Evolutionary conservation across 2,113 vertebrate species (phyloP).

Genomic region (Hemichromis elongatus): DNA sequence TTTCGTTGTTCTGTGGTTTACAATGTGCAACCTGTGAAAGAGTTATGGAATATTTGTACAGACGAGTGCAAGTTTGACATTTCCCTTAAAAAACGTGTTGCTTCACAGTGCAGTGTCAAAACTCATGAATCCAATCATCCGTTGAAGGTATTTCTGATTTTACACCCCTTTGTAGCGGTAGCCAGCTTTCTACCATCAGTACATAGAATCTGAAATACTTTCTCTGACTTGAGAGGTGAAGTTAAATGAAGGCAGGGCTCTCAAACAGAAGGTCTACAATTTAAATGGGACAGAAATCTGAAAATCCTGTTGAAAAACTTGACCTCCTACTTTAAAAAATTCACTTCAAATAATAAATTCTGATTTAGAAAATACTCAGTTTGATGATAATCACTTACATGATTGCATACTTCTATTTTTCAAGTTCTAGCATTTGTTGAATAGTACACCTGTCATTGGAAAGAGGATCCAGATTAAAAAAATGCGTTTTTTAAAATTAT

Average conservation of each 20-base stretch:
- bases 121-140: not conserved
- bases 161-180: not conserved
- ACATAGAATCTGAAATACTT: not conserved
- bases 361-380: not conserved
- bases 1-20: not conserved
- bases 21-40: not conserved
- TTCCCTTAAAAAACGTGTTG: not conserved
- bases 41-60: not conserved
- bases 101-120: not conserved
- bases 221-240: not conserved
- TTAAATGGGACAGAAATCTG: not conserved
- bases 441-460: not conserved
- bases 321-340: not conserved
- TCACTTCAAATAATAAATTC: no score
- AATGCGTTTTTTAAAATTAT: fast-evolving
- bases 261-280: not conserved
- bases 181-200: not conserved
- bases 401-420: not conserved
- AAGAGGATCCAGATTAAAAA: not conserved
- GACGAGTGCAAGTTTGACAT: not conserved
- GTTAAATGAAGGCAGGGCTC: not conserved
- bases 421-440: not conserved
- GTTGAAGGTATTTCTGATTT: not conserved
- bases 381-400: not conserved
- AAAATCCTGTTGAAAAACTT: not conserved